Percentiles rank a stretch among this genome's conserved stretches.
Evolutionary conservation across 1,140 invertebrate species (phyloP).

Genomic region (Drosophila funebris): DNA sequence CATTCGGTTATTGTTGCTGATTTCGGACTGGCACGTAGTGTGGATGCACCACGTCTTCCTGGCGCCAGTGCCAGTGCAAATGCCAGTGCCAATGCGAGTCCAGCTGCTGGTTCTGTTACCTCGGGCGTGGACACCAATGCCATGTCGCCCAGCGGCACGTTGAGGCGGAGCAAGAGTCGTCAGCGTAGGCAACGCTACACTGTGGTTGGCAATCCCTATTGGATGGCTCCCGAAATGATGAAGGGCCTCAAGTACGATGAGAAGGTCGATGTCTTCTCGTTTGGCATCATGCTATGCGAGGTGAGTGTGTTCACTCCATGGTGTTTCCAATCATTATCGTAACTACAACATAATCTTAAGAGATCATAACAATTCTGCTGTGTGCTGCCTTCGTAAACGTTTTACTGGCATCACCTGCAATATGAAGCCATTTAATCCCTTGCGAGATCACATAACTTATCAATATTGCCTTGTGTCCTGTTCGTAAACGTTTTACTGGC

Average conservation of each 20-base stretch:
- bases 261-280: constrained; percentile 98
- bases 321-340: neutral
- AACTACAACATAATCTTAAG: no score
- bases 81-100: constrained; percentile 2
- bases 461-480: no score
- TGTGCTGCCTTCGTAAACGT: no score
- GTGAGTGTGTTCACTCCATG: constrained; percentile 84
- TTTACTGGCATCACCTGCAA: no score
- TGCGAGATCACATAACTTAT: no score
- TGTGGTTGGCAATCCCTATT: constrained; percentile 97
- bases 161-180: constrained; percentile 83
- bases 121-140: constrained; percentile 43
- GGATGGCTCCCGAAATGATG: constrained; percentile 99
- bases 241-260: constrained; percentile 98
- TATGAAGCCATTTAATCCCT: no score
- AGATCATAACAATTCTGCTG: no score
- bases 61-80: neutral
- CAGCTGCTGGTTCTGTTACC: neutral
- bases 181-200: constrained; percentile 85
- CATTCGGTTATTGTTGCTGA: constrained; percentile 96
- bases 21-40: constrained; percentile 96
- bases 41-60: constrained; percentile 85
- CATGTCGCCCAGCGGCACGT: constrained; percentile 82
- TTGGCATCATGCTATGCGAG: constrained; percentile 98
- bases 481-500: neutral